Conservation (phyloP, 2,113 vertebrate genomes). For the Pitta sordida region DNA sequence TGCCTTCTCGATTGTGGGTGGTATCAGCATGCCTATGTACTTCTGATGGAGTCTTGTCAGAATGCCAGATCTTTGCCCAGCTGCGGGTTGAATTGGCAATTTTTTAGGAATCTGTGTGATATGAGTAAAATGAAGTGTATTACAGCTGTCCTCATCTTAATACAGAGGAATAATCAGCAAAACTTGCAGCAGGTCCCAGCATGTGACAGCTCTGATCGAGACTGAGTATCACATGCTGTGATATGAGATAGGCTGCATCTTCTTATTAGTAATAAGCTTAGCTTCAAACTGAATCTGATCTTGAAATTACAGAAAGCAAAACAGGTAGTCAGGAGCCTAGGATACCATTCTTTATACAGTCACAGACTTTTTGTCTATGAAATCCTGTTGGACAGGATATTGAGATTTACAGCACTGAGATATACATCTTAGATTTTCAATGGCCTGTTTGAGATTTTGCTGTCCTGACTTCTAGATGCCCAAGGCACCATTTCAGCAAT, state of each 20-base stretch:
- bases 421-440: neutral
- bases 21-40: conserved; percentile 47
- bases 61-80: conserved; percentile 53
- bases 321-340: neutral
- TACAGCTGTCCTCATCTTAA: conserved; percentile 61
- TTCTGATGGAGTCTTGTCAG: conserved; percentile 54
- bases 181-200: conserved; percentile 30
- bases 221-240: conserved; percentile 23
- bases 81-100: conserved; percentile 52
- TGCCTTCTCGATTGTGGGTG: conserved; percentile 47
- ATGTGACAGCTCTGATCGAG: conserved; percentile 51
- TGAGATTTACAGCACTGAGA: neutral
- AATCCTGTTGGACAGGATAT: neutral
- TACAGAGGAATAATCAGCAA: conserved; percentile 58
- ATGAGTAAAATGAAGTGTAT: conserved; percentile 51
- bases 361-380: neutral
- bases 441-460: neutral
- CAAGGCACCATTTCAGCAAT: neutral
- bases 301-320: neutral
- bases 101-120: conserved; percentile 18
- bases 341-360: neutral
- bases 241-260: conserved; percentile 35
- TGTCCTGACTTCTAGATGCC: neutral
- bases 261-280: conserved; percentile 31
- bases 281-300: neutral